A percentile compares a stretch with the other conserved stretches of the same genome.
Evolutionary conservation across 2,113 vertebrate genomes (phyloP).

Genomic region (Eulacestoma nigropectus): DNA sequence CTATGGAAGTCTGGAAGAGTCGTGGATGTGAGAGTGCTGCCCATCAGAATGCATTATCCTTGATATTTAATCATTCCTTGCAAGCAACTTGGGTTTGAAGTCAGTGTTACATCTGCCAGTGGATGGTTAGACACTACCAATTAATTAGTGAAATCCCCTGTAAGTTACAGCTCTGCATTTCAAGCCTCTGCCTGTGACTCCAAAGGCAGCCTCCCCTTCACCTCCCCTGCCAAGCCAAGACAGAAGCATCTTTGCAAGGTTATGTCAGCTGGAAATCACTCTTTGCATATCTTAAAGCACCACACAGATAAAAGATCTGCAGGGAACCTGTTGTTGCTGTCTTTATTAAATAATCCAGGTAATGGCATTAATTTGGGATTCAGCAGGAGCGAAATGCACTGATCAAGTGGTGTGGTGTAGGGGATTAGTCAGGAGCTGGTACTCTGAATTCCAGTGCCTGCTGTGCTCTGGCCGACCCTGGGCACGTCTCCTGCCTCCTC

Average conservation of each 20-base stretch:
- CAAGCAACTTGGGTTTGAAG: neutral
- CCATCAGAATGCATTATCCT: neutral
- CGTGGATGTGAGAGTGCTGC: neutral
- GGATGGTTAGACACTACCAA: conserved; percentile 32
- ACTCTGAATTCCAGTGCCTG: neutral
- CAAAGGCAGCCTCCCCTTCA: conserved; percentile 4
- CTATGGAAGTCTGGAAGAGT: neutral
- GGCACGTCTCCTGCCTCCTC: neutral
- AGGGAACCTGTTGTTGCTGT: conserved; percentile 26
- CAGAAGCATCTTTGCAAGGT: conserved; percentile 1
- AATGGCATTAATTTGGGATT: conserved; percentile 44
- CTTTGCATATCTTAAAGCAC: conserved; percentile 33
- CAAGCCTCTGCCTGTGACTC: neutral
- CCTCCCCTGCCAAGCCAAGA: neutral
- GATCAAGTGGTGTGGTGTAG: neutral
- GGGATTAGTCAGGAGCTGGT: neutral
- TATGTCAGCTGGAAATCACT: conserved; percentile 45
- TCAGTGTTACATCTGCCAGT: conserved; percentile 1
- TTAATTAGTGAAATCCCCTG: conserved; percentile 54
- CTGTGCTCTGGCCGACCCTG: neutral
- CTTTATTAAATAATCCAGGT: conserved; percentile 53
- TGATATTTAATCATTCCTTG: neutral
- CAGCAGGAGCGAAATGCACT: neutral
- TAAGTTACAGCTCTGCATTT: conserved; percentile 22
- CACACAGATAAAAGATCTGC: neutral